These are phyloP conservation scores for Myotis lucifugus DNA, from an alignment of 2,113 vertebrate genomes.

Conservation along the genomic window DNA sequence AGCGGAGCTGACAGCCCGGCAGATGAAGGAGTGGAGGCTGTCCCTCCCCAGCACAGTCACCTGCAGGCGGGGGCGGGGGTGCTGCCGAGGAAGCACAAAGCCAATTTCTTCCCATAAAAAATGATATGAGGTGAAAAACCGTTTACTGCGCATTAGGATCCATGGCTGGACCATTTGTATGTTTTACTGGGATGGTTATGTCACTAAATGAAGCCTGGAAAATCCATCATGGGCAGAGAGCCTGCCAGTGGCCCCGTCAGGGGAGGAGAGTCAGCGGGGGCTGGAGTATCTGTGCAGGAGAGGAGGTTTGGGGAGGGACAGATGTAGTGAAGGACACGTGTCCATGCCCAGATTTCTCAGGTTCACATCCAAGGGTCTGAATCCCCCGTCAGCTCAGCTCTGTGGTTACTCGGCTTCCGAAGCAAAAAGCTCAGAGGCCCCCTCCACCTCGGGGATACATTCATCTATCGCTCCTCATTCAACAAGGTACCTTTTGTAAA, in stretches of 20 bases:
- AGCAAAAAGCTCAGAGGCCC: not conserved
- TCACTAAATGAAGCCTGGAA: slow-evolving; percentile 69
- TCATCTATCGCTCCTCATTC: not conserved
- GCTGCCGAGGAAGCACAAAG: not conserved
- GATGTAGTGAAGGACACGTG: accelerated
- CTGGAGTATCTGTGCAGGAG: not conserved
- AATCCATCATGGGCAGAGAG: slow-evolving; percentile 55
- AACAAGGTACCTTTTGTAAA: not conserved
- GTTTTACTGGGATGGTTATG: slow-evolving; percentile 70
- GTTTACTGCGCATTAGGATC: slow-evolving; percentile 63
- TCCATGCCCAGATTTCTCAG: not conserved
- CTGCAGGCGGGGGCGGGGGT: not conserved
- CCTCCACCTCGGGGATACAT: not conserved
- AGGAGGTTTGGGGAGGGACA: not conserved
- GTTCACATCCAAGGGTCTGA: not conserved
- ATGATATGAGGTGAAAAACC: slow-evolving; percentile 70
- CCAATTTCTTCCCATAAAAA: slow-evolving; percentile 68
- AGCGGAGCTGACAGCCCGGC: slow-evolving; percentile 45
- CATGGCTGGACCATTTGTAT: slow-evolving; percentile 63
- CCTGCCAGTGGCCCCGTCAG: not conserved
- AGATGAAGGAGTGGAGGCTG: not conserved
- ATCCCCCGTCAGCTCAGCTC: not conserved
- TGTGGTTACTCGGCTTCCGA: not conserved
- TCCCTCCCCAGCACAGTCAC: not conserved
- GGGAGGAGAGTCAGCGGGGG: not conserved